A percentile compares a stretch with the other conserved stretches of the same genome.
Conservation (phyloP, 2,113 vertebrate genomes). For the Heterotis niloticus region DNA sequence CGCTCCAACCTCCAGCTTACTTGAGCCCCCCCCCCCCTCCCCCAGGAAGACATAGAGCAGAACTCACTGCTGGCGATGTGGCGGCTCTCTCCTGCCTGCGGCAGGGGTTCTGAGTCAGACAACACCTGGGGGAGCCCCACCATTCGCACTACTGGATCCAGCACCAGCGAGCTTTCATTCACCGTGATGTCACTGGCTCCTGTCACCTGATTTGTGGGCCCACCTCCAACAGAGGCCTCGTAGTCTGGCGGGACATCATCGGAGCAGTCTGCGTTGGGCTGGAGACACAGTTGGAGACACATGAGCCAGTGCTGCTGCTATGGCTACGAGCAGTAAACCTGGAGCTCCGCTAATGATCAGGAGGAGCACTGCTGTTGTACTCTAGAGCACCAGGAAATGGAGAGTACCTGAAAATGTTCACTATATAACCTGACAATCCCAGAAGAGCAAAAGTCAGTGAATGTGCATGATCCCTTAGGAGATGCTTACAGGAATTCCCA, state of each 20-base stretch:
- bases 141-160: constrained; percentile 70
- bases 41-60: constrained; percentile 44
- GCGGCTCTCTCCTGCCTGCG: constrained; percentile 66
- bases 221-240: constrained; percentile 76
- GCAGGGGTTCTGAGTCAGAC: constrained; percentile 63
- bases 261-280: constrained; percentile 85
- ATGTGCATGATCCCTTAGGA: no score
- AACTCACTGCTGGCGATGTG: constrained; percentile 81
- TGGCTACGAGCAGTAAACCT: no score
- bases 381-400: neutral
- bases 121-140: constrained; percentile 72
- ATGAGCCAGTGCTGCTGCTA: neutral
- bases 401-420: no score
- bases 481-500: constrained; percentile 87
- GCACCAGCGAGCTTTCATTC: constrained; percentile 83
- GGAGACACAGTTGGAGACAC: constrained; percentile 15
- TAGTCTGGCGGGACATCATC: constrained; percentile 85
- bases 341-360: no score
- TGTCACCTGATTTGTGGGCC: constrained; percentile 78
- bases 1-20: no score
- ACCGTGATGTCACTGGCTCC: constrained; percentile 83
- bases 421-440: no score
- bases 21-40: no score
- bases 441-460: neutral
- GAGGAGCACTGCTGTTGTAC: neutral